Evolutionary conservation across 2,113 vertebrate species (phyloP).

Genomic region (Fregata magnificens): DNA sequence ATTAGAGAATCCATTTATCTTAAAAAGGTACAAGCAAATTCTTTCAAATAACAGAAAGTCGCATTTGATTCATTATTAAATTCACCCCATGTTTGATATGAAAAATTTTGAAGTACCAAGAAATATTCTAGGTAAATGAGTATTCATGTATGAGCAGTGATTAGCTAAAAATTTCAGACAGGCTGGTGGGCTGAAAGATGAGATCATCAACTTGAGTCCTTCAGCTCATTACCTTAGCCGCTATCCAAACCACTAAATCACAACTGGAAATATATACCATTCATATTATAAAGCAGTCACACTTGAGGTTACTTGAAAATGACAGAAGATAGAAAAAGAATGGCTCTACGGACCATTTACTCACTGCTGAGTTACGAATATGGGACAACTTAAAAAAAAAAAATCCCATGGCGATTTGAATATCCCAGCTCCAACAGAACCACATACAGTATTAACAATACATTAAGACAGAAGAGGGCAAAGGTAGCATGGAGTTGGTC

Average conservation of each 20-base stretch:
- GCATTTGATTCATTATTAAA: conserved; percentile 28
- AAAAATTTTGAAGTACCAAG: conserved; percentile 31
- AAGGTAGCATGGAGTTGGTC: neutral
- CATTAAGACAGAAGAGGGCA: neutral
- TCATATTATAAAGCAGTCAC: conserved; percentile 45
- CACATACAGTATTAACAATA: neutral
- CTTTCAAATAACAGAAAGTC: neutral
- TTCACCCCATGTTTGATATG: neutral
- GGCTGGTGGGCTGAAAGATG: conserved; percentile 62
- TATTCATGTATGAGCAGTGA: conserved; percentile 29
- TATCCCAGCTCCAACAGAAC: neutral
- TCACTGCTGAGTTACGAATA: neutral
- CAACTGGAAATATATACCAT: conserved; percentile 49
- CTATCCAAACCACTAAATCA: conserved; percentile 59
- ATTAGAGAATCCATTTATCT: neutral
- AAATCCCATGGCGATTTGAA: neutral
- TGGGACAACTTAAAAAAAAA: neutral
- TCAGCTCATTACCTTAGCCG: conserved; percentile 67
- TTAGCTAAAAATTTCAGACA: conserved; percentile 55
- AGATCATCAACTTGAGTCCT: conserved; percentile 53
- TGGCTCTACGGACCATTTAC: neutral
- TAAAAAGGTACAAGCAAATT: neutral
- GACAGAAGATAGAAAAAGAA: neutral
- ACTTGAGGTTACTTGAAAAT: conserved; percentile 16
- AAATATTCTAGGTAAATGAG: conserved; percentile 36